phyloP scores from a whole-genome alignment of 2,888 invertebrate species.

The Nymphalis polychloros region DNA sequence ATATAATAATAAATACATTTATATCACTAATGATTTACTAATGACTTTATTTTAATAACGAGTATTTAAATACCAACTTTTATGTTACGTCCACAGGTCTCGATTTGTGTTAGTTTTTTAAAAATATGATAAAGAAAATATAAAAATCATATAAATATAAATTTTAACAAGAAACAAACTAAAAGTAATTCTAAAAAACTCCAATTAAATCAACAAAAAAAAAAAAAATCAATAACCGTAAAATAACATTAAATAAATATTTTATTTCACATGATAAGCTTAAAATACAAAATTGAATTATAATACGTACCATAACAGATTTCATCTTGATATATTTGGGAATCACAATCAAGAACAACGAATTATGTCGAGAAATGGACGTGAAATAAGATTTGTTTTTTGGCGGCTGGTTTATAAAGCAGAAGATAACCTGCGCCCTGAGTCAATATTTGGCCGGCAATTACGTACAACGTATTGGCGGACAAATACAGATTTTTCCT shows the following conservation, averaged over 20 bases:
- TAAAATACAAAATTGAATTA: background rate
- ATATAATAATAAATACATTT: no score
- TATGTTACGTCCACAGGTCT: background rate
- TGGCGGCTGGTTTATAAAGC: constrained; percentile 28
- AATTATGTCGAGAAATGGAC: constrained; percentile 13
- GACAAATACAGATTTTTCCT: constrained; percentile 49
- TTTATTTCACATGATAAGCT: background rate
- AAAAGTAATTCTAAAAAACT: no score
- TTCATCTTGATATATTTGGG: constrained; percentile 47
- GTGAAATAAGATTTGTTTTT: constrained; percentile 19
- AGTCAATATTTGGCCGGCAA: constrained; percentile 48
- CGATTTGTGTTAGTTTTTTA: no score
- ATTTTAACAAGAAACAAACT: no score
- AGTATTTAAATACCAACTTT: constrained; percentile 7
- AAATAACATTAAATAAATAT: no score
- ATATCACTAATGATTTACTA: no score
- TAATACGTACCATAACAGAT: constrained; percentile 50
- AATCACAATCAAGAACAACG: constrained; percentile 16
- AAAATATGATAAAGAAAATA: no score
- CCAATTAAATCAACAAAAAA: no score
- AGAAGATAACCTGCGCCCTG: constrained; percentile 39
- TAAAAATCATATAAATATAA: no score
- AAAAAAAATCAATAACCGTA: no score
- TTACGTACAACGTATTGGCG: constrained; percentile 33
- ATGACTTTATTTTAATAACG: background rate